phyloP scores from a whole-genome alignment of 2,113 vertebrate genomes.

The Phyllopteryx taeniolatus region DNA sequence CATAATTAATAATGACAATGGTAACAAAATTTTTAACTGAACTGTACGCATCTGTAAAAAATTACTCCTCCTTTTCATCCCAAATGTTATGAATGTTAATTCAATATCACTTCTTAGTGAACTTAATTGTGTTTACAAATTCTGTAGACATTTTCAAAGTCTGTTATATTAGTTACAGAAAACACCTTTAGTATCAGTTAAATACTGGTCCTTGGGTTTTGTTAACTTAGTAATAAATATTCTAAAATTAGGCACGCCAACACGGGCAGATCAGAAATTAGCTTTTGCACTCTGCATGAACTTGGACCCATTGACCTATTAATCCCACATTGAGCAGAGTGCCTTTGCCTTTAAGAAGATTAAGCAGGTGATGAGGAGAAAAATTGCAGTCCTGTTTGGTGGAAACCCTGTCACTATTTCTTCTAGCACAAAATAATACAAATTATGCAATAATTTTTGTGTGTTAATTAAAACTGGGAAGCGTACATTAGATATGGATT shows the following conservation, averaged over 20 bases:
- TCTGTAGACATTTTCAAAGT: no score
- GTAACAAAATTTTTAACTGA: background rate
- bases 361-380: slow-evolving; percentile 45
- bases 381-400: background rate
- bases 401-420: background rate
- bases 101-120: background rate
- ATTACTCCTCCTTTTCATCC: background rate
- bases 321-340: slow-evolving; percentile 37
- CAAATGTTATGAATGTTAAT: background rate
- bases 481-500: no score
- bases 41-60: background rate
- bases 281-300: slow-evolving; percentile 39
- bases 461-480: no score
- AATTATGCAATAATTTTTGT: background rate
- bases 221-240: background rate
- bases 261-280: background rate
- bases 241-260: background rate
- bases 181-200: background rate
- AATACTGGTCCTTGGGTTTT: background rate
- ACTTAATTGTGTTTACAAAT: no score
- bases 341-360: slow-evolving; percentile 44
- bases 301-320: slow-evolving; percentile 48
- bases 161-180: no score
- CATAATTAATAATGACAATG: no score
- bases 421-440: background rate